Evolutionary conservation across 2,888 invertebrate genomes (phyloP), one percentile per base, ranked within the genome.

Genomic region (Apodemia hepburni): DNA sequence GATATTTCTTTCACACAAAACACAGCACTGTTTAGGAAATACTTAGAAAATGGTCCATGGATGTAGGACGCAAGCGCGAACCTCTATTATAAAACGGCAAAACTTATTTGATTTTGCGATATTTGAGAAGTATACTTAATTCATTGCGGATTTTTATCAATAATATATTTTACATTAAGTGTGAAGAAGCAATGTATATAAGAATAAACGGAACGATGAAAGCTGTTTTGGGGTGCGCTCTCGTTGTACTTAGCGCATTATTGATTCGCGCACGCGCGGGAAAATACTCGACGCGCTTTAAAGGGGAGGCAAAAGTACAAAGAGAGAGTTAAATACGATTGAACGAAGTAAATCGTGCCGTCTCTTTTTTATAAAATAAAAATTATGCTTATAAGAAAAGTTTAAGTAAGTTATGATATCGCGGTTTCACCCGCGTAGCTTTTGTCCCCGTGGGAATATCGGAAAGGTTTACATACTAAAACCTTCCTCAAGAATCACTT

Each of bases 211-310:
- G 18, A 8, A 27, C 17, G 11, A 33, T 51, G 29, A 9, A 58
- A 60, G 29, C 5, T 11, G 8, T 27, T 0, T 18, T 29, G 47
- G 62, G 62, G n/a, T 61, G 2, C 27, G n/a, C 60, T 68, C 64
- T 51, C 68, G 57, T 73, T 69, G 71, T 83, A 72, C 62, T 59
- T 72, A 76, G 71, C 59, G 69, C 59, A 70, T 76, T 89, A 90
- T 90, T 81, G 90, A 90, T 90, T 85, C 76, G 78, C 90, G 90
- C 86, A 86, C 72, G 90, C 90, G 90, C 84, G 76, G 70, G 73
- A 73, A 71, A 70, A 76, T 76, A 17, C 79, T 82, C 27, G 68
- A 68, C 61, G 68, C 61, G 67, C 68, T 69, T 69, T 68, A 54
- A 69, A 75, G 71, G 81, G 83, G 79, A 29, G 17, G 7, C 45